phyloP scores from a whole-genome alignment of 2,113 vertebrate genomes.

The Ictidomys tridecemlineatus region DNA sequence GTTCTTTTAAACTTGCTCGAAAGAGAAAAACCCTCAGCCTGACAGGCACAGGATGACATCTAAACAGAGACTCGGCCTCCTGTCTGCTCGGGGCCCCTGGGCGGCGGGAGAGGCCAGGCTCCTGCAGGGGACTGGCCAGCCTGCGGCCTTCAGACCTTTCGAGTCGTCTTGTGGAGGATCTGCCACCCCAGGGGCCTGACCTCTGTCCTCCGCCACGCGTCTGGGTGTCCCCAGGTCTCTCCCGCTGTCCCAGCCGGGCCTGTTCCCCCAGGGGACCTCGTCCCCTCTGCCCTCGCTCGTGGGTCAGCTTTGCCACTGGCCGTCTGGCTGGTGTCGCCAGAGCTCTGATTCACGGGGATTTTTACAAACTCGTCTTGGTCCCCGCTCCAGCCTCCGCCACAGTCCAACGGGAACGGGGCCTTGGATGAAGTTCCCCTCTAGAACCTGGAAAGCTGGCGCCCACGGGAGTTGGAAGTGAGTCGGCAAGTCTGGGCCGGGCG shows the following conservation, averaged over 20 bases:
- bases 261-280: background rate
- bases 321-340: background rate
- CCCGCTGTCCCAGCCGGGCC: background rate
- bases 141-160: too few species aligned
- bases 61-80: background rate
- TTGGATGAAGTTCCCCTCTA: background rate
- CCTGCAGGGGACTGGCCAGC: too few species aligned
- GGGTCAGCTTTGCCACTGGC: background rate
- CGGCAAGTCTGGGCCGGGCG: slow-evolving; percentile 42
- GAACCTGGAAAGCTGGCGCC: slow-evolving; percentile 71
- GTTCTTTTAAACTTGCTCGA: too few species aligned
- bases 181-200: accelerated
- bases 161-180: background rate
- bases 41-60: background rate
- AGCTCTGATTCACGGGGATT: background rate
- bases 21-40: background rate
- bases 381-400: slow-evolving; percentile 45
- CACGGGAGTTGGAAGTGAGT: background rate
- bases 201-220: background rate
- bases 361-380: slow-evolving; percentile 63
- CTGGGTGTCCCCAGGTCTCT: background rate
- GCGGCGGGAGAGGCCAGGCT: background rate
- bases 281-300: accelerated
- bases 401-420: background rate
- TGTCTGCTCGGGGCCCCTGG: background rate